A percentile compares a stretch with the other conserved stretches of the same genome.
phyloP scores from a whole-genome alignment of 1,140 invertebrate genomes.

The Galleria mellonella region DNA sequence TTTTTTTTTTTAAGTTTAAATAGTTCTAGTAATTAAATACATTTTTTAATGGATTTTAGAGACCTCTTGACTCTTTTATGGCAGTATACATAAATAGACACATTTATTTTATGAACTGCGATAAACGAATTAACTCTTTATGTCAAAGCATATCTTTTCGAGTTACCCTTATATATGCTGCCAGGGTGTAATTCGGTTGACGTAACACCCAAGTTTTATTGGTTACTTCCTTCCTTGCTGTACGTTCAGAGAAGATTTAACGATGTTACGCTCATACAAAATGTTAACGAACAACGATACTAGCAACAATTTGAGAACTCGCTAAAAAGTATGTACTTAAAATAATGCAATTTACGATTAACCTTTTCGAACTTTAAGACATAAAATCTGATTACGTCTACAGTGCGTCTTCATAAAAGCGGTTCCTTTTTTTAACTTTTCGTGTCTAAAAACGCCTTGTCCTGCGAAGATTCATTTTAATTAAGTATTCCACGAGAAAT shows the following conservation, averaged over 20 bases:
- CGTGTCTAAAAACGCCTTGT: slow-evolving; percentile 36
- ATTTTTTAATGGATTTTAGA: too few relatives aligned
- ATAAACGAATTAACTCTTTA: slow-evolving; percentile 11
- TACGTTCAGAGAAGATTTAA: slow-evolving; percentile 2
- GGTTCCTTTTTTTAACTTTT: slow-evolving; percentile 29
- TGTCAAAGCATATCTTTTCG: slow-evolving; percentile 8
- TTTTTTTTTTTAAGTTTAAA: too few relatives aligned
- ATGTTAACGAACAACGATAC: neutral
- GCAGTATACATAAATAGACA: neutral
- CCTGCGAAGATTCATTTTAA: slow-evolving; percentile 56
- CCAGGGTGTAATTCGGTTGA: slow-evolving; percentile 7
- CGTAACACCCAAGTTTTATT: slow-evolving; percentile 11
- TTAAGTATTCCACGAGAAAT: slow-evolving; percentile 56
- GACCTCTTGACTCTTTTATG: neutral
- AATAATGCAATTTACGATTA: too few relatives aligned
- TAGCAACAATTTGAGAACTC: neutral
- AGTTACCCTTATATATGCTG: slow-evolving; percentile 7
- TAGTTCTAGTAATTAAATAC: too few relatives aligned
- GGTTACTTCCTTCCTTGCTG: slow-evolving; percentile 6
- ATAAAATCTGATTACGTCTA: neutral
- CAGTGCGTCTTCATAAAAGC: slow-evolving; percentile 15
- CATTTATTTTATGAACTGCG: slow-evolving; percentile 11
- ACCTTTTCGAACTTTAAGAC: neutral
- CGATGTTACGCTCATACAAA: neutral
- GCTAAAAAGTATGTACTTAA: too few relatives aligned